Conservation (phyloP, 2,888 invertebrate genomes). For the Yponomeuta evonymella region DNA sequence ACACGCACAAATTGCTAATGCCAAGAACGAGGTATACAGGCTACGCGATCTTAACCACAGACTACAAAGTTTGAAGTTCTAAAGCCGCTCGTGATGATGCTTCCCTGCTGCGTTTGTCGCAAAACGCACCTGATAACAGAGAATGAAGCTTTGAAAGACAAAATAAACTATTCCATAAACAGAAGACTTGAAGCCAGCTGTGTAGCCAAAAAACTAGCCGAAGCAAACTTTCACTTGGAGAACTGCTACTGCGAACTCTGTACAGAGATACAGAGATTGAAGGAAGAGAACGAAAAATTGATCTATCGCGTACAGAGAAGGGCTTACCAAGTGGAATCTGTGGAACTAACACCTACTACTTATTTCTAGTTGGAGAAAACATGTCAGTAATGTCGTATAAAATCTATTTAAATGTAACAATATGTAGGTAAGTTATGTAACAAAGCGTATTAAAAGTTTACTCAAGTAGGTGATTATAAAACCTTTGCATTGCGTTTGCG, state of each 20-base stretch:
- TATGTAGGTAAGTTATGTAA: background rate
- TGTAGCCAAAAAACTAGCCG: conserved; percentile 43
- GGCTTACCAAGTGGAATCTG: background rate
- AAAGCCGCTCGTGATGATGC: background rate
- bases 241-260: conserved; percentile 39
- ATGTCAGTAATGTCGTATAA: background rate
- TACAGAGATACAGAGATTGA: conserved; percentile 36
- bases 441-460: background rate
- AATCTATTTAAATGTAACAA: background rate
- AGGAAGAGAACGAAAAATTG: conserved; percentile 25
- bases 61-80: conserved; percentile 16
- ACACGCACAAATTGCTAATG: conserved; percentile 34
- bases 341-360: background rate
- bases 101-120: background rate
- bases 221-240: conserved; percentile 49
- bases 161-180: conserved; percentile 38
- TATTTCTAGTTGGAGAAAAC: background rate
- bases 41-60: conserved; percentile 30
- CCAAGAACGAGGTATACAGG: conserved; percentile 34
- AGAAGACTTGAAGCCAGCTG: conserved; percentile 47
- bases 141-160: conserved; percentile 38
- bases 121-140: conserved; percentile 25
- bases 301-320: conserved; percentile 11
- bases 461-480: too few relatives aligned
- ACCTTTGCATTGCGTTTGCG: too few relatives aligned